Evolutionary conservation across 2,888 invertebrate genomes (phyloP).

Genomic region (Aleiodes alternator): DNA sequence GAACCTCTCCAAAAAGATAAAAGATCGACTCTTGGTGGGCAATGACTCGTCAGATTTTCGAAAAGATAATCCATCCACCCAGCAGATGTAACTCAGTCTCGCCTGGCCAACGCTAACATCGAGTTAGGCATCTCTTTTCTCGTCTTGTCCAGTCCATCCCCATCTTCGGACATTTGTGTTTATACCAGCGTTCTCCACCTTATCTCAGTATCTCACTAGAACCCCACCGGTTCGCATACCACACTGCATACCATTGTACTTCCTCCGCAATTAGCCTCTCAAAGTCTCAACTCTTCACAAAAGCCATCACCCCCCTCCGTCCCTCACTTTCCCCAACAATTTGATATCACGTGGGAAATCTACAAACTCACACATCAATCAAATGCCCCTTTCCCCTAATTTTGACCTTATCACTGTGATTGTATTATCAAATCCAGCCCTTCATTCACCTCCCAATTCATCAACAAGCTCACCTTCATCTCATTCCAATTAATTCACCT

Average conservation of each 20-base stretch:
- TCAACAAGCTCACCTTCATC: not conserved
- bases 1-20: constrained; percentile 21
- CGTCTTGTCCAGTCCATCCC: constrained; percentile 61
- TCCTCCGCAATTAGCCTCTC: constrained; percentile 67
- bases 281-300: constrained; percentile 20
- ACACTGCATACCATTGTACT: constrained; percentile 70
- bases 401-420: constrained; percentile 35
- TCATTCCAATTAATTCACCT: not conserved
- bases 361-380: constrained; percentile 49
- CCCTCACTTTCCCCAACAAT: not conserved
- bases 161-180: constrained; percentile 66
- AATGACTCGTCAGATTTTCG: constrained; percentile 67
- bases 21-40: constrained; percentile 46
- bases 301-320: not conserved
- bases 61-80: constrained; percentile 59
- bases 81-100: constrained; percentile 61
- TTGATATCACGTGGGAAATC: constrained; percentile 63
- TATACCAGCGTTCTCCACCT: constrained; percentile 43
- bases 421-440: constrained; percentile 2
- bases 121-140: constrained; percentile 34
- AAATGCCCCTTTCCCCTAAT: constrained; percentile 46
- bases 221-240: constrained; percentile 65
- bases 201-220: constrained; percentile 64
- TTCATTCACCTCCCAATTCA: not conserved
- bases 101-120: constrained; percentile 39